Evolutionary conservation across 1,140 invertebrate species (phyloP), one percentile per base, ranked within the genome.

Genomic region (Procambarus virginalis): DNA sequence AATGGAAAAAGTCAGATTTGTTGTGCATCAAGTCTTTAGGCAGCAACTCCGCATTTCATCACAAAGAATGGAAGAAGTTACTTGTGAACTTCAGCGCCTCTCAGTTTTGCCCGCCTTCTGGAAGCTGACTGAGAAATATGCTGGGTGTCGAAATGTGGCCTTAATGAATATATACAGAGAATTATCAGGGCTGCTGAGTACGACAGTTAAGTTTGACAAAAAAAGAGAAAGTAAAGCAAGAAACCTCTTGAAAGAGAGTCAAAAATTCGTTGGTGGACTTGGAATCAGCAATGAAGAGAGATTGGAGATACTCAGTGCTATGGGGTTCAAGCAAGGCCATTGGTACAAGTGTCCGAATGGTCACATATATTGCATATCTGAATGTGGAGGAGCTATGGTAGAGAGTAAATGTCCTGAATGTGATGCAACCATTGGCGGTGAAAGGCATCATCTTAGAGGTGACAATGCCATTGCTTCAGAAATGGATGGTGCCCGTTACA

Each of bases 291-390:
- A 95, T 45, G 86, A 93, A 76, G 96, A 97, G 93, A 94, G 94
- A 84, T 91, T 93, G 73, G 92, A 95, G 93, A 95, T 97, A 84
- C 94, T 96, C 0, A 93, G 94, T 93, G 96, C 96, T 0, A 95
- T 97, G 92, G 94, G 94, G 3, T 92, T 96, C 14, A 51, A 49
- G 22, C 93, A 94, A 89, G 96, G 96, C 0, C 96, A 96, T 94
- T 88, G 86, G 96, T 97, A 94, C 92, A 96, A 96, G 93, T 97
- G 97, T 94, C 96, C 95, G 1, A 96, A 96, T 93, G 96, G 96
- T 4, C 96, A 97, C 93, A 93, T 95, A 81, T 97, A 97, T 93
- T 94, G 93, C 48, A 96, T 97, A 91, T 95, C 94, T 2, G 95
- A 97, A n/a, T 97, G 96, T 93, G 96, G 96, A 48, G 96, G 96